Conservation (phyloP, 2,113 vertebrate species). For the Crocuta crocuta region DNA sequence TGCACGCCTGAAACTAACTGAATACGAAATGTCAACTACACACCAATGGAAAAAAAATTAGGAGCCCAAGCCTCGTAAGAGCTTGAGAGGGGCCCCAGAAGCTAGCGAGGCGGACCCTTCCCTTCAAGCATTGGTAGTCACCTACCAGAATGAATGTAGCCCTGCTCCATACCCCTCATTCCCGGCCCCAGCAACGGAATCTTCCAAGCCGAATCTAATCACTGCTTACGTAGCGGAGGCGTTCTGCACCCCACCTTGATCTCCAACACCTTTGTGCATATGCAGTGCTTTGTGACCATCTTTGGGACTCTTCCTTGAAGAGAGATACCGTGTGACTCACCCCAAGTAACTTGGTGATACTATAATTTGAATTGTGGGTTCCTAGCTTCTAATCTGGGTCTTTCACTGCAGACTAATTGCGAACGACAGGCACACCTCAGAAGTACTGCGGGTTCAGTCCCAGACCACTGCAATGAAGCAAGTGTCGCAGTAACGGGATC, state of each 20-base stretch:
- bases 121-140: too few relatives aligned
- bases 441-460: background rate
- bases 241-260: rapidly evolving
- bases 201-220: background rate
- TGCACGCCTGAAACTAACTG: background rate
- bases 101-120: background rate
- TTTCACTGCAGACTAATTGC: background rate
- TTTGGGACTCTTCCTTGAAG: background rate
- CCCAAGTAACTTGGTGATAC: background rate
- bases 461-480: rapidly evolving
- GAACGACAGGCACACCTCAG: background rate
- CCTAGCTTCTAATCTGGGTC: background rate
- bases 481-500: background rate
- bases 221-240: rapidly evolving
- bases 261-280: rapidly evolving
- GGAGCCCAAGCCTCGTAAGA: background rate
- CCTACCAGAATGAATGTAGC: background rate
- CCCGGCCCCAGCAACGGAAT: background rate
- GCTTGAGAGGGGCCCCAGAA: background rate
- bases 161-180: background rate
- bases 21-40: background rate
- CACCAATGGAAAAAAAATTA: background rate
- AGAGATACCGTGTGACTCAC: background rate
- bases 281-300: rapidly evolving
- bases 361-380: background rate